These are phyloP conservation scores for Meloidogyne exigua DNA, from an alignment of 1,140 invertebrate species.

Conservation along the genomic window DNA sequence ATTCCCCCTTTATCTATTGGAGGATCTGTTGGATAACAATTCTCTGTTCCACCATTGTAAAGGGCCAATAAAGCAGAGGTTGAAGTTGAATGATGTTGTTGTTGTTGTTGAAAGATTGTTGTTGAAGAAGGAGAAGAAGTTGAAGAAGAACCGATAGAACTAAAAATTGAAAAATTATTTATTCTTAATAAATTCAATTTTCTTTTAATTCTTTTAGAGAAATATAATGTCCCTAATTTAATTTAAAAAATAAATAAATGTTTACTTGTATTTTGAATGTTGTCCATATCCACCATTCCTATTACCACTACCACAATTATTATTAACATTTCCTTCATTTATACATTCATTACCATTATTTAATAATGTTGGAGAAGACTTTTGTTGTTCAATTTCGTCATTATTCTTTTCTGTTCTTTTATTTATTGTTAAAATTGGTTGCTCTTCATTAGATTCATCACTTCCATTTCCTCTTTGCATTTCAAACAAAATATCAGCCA, in stretches of 20 bases:
- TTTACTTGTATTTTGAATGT: neutral
- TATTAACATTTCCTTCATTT: neutral
- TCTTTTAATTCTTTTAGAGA: no score
- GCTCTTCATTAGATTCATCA: neutral
- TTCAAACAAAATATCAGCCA: slow-evolving; percentile 59
- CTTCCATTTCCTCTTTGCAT: slow-evolving; percentile 35
- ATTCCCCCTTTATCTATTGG: neutral
- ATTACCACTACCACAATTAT: neutral
- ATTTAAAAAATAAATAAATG: neutral
- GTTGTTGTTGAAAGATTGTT: neutral
- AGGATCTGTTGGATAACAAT: neutral
- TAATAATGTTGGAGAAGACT: neutral
- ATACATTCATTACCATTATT: neutral
- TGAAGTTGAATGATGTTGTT: neutral
- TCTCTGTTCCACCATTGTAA: neutral
- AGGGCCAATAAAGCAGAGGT: neutral
- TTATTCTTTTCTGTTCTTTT: neutral
- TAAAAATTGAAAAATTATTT: no score
- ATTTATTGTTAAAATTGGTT: neutral
- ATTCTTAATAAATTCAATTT: no score
- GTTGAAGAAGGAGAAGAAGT: neutral
- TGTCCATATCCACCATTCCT: neutral
- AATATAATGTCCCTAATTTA: no score
- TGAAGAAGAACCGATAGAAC: neutral
- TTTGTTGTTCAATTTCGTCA: neutral